These are phyloP conservation scores for Dugesia japonica DNA, from an alignment of 2,888 invertebrate species.

Conservation along the genomic window DNA sequence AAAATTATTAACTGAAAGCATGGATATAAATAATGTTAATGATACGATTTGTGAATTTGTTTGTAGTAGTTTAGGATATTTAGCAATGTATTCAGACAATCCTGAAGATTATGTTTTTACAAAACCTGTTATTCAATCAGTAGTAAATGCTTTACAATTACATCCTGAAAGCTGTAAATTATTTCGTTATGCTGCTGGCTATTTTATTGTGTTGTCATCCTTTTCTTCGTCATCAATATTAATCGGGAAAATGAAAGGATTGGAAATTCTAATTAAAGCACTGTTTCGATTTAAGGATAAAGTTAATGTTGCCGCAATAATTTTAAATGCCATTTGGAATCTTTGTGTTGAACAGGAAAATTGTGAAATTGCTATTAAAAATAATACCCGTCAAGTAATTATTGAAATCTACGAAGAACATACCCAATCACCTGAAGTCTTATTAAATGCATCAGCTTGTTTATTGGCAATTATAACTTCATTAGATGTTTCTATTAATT, in stretches of 20 bases:
- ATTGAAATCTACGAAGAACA: not conserved
- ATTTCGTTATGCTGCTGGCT: not conserved
- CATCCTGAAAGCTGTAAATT: not conserved
- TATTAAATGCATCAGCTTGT: not conserved
- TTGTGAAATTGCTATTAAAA: not conserved
- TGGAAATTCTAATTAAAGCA: not conserved
- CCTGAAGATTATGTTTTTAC: not conserved
- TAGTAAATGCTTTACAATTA: not conserved
- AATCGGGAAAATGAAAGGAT: not conserved
- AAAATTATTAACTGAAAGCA: not conserved
- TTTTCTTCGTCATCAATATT: not conserved
- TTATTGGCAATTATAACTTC: not conserved
- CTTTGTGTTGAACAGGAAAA: conserved; percentile 10
- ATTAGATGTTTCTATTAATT: not conserved
- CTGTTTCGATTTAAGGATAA: not conserved
- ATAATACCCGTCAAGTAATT: not conserved
- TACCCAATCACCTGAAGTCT: not conserved
- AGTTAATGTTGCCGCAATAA: not conserved
- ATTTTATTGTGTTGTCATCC: not conserved
- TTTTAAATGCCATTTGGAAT: not conserved
- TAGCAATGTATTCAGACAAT: not conserved
- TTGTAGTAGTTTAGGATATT: not conserved
- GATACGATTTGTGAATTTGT: not conserved
- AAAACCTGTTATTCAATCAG: not conserved
- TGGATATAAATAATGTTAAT: not conserved